These are phyloP conservation scores for Thamnophis sirtalis DNA, from an alignment of 2,113 vertebrate genomes.

Conservation along the genomic window DNA sequence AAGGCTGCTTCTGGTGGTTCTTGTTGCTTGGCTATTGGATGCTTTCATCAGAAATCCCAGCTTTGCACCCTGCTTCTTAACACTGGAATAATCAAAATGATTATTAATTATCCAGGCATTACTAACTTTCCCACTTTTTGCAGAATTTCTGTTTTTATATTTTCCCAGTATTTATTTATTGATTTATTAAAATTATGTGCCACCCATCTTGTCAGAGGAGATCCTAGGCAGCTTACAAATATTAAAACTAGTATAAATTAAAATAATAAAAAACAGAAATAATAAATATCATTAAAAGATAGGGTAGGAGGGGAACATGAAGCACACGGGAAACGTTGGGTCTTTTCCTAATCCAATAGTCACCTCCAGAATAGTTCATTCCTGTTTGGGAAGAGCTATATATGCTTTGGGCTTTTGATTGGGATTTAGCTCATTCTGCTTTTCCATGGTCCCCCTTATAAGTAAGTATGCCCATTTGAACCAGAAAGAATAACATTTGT, in stretches of 20 bases:
- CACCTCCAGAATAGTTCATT: background rate
- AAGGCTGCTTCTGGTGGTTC: background rate
- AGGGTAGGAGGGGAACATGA: background rate
- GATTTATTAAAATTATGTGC: background rate
- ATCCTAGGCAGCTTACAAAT: background rate
- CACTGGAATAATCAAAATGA: background rate
- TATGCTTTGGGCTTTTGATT: background rate
- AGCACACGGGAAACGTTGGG: background rate
- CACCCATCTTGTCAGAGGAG: background rate
- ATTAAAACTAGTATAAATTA: background rate
- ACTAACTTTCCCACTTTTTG: background rate
- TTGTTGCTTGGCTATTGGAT: accelerated
- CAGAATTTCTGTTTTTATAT: background rate
- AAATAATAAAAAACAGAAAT: background rate
- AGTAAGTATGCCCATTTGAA: background rate
- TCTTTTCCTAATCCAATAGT: background rate
- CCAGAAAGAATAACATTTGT: background rate
- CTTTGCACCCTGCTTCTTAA: background rate
- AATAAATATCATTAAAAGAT: background rate
- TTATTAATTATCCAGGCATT: background rate
- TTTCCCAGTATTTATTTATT: background rate
- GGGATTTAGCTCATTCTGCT: background rate
- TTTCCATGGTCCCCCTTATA: background rate
- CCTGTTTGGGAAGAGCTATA: background rate
- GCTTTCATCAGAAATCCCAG: background rate